phyloP scores from a whole-genome alignment of 2,797 vertebrate species.

The Craterocephalus amniculus region DNA sequence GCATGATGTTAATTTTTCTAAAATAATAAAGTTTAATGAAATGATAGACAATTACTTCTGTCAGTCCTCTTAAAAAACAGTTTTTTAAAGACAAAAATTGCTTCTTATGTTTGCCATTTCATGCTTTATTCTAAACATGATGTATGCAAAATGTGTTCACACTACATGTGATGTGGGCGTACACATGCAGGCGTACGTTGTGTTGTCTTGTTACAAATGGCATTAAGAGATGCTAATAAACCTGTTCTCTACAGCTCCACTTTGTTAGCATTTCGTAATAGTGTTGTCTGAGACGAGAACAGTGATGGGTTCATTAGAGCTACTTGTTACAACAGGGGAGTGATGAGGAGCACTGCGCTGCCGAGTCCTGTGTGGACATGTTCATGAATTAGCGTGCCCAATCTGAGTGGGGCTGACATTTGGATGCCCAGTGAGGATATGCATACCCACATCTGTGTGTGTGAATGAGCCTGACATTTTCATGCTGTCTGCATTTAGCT shows the following conservation, averaged over 20 bases:
- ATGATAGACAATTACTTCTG: too few relatives aligned
- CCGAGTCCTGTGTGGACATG: conserved; percentile 14
- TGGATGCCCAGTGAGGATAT: conserved; percentile 32
- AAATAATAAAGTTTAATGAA: too few relatives aligned
- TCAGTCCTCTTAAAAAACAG: too few relatives aligned
- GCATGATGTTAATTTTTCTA: too few relatives aligned
- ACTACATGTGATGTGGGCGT: not conserved
- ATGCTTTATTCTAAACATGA: not conserved
- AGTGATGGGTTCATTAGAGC: conserved; percentile 49
- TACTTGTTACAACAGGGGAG: conserved; percentile 48
- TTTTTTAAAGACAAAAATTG: too few relatives aligned
- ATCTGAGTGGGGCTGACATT: conserved; percentile 51
- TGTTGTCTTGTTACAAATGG: conserved; percentile 15
- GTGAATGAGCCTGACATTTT: conserved; percentile 69
- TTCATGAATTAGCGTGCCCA: conserved; percentile 18
- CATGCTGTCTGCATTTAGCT: conserved; percentile 64
- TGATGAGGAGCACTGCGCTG: conserved; percentile 9
- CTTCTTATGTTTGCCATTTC: too few relatives aligned
- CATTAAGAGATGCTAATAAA: conserved; percentile 48
- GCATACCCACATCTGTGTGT: conserved; percentile 33
- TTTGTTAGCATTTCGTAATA: conserved; percentile 52
- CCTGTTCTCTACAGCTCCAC: conserved; percentile 29
- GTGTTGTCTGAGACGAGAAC: conserved; percentile 34
- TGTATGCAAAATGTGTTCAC: not conserved
- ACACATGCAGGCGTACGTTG: conserved; percentile 10